Evolutionary conservation across 2,113 vertebrate genomes (phyloP).

Genomic region (Xiphophorus hellerii): DNA sequence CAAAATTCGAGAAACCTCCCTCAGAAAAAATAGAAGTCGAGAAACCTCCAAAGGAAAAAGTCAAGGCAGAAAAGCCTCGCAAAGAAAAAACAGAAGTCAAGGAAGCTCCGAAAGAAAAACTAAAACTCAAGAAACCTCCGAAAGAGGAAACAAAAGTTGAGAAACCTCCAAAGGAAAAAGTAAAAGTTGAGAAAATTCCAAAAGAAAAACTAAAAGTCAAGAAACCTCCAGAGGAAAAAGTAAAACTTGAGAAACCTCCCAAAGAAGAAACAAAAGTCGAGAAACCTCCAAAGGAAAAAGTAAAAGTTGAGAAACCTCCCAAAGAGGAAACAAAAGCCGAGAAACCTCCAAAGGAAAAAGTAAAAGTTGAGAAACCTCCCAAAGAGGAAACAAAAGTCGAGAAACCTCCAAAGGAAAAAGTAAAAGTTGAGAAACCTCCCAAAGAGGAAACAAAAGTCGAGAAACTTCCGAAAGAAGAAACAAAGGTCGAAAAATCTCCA

Average conservation of each 20-base stretch:
- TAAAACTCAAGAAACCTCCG: background rate
- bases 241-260: background rate
- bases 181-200: background rate
- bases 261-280: too few relatives aligned
- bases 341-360: background rate
- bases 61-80: background rate
- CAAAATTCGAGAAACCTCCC: background rate
- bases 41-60: background rate
- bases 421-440: background rate
- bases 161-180: background rate
- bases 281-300: background rate
- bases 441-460: background rate
- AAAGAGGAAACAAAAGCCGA: background rate
- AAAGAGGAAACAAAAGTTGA: background rate
- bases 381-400: slow-evolving; percentile 1
- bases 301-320: background rate
- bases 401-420: background rate
- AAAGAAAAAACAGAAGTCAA: background rate
- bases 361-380: background rate
- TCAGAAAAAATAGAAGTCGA: background rate
- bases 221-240: background rate
- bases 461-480: slow-evolving; percentile 4
- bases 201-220: background rate
- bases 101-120: background rate
- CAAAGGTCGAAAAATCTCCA: background rate